Base-by-base conservation (phyloP, 2,888 invertebrate species). In the Microchrysa polita region DNA sequence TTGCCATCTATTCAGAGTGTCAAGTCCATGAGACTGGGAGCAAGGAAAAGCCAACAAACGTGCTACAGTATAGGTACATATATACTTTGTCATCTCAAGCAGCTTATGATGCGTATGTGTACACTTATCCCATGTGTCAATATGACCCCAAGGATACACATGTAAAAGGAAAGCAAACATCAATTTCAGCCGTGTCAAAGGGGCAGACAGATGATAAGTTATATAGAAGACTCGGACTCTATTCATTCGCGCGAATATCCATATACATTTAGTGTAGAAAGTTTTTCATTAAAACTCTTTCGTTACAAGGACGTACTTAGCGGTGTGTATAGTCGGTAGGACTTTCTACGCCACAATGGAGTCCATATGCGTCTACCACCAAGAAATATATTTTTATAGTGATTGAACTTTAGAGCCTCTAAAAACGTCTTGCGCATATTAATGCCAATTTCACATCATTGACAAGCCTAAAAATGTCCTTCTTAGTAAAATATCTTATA, bases 91-190 rank as follows among this genome's bases (percentile, higher is more conserved):
- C 48, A 48, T 12, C 48, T 48, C 48, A n/a, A 48, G 48, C 48
- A 48, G 48, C 48, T 48, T 48, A 48, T n/a, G n/a, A n/a, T 48
- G 48, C 48, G 48, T 48, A n/a, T n/a, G 14, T n/a, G n/a, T n/a
- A n/a, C 16, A 7, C 48, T 48, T 72, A 75, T 74, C 75, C 73
- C 55, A 73, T 74, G 52, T 74, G 75, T 75, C 75, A 75, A 75
- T 75, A 75, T 75, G 75, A 75, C 75, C 73, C 57, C 73, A 67
- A 75, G 75, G 75, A 74, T 75, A 75, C 75, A 75, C 67, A 75
- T 75, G 73, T 75, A 76, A 76, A 73, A 73, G 67, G 59, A 76
- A 74, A 73, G 74, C 74, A 76, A 76, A 76, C 74, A 76, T 76
- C 73, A 76, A 76, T 76, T 76, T 76, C 73, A 73, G 73, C 61